These are phyloP conservation scores for Trissolcus brochymenae DNA, from an alignment of 2,888 invertebrate species.

Conservation along the genomic window DNA sequence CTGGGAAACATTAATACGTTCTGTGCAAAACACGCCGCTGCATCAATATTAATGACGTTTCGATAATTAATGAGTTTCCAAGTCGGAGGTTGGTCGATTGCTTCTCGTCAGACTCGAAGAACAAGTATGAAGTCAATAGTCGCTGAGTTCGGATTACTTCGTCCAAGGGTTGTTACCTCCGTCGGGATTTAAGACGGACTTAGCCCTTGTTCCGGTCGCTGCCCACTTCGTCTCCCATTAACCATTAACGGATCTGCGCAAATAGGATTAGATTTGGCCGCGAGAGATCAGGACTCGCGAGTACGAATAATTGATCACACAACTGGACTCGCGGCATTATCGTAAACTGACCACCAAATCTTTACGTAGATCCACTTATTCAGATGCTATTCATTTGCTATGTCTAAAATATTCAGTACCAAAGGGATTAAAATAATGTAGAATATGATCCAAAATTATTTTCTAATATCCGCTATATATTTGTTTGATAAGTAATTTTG, in stretches of 20 bases:
- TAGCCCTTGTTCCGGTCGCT: constrained; percentile 76
- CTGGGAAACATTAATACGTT: constrained; percentile 29
- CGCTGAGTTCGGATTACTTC: constrained; percentile 71
- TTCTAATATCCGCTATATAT: too few relatives aligned
- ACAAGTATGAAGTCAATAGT: constrained; percentile 69
- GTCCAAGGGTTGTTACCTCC: constrained; percentile 65
- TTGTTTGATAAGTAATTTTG: too few relatives aligned
- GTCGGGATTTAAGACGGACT: constrained; percentile 76
- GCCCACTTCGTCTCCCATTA: constrained; percentile 77
- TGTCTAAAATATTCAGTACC: constrained; percentile 31
- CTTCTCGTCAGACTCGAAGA: constrained; percentile 43
- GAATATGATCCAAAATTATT: too few relatives aligned
- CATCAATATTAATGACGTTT: constrained; percentile 64
- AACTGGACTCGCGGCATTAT: constrained; percentile 26
- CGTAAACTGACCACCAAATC: constrained; percentile 25
- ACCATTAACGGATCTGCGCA: constrained; percentile 76
- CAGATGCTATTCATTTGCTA: constrained; percentile 40
- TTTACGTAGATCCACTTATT: constrained; percentile 22
- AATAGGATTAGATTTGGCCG: constrained; percentile 73
- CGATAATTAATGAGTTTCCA: constrained; percentile 64
- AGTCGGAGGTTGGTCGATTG: constrained; percentile 45
- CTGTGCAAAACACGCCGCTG: constrained; percentile 39
- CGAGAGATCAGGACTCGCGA: constrained; percentile 47
- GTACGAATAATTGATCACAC: constrained; percentile 22
- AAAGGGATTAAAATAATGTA: too few relatives aligned